Percentiles rank a stretch among this genome's conserved stretches.
phyloP scores from a whole-genome alignment of 1,140 invertebrate species.

The Phymastichus coffea region DNA sequence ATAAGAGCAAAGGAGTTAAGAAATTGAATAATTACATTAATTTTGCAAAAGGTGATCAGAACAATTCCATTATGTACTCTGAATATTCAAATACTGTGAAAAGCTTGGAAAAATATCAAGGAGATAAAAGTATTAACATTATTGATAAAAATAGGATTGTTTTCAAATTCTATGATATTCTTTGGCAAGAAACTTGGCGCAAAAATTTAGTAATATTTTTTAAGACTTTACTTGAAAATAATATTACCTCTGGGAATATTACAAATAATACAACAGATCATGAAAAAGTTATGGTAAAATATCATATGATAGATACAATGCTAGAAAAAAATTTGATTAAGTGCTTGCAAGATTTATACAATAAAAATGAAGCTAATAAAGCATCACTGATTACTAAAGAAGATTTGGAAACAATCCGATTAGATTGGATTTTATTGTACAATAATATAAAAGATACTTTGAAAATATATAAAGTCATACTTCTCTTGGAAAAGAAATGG shows the following conservation, averaged over 20 bases:
- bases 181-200: not conserved
- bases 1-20: not conserved
- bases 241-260: not conserved
- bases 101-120: not conserved
- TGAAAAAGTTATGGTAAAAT: not conserved
- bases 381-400: not conserved
- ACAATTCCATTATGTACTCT: not conserved
- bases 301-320: too few species aligned
- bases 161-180: not conserved
- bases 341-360: not conserved
- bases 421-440: conserved; percentile 5
- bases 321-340: not conserved
- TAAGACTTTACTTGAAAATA: not conserved
- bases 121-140: not conserved
- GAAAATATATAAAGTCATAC: conserved; percentile 11
- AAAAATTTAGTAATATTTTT: not conserved
- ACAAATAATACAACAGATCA: not conserved
- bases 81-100: not conserved
- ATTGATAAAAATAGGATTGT: not conserved
- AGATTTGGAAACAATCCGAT: not conserved
- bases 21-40: not conserved
- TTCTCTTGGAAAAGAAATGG: conserved; percentile 13
- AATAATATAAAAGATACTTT: not conserved
- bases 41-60: not conserved
- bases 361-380: not conserved